A percentile compares a stretch with the other conserved stretches of the same genome.
Evolutionary conservation across 2,113 vertebrate genomes (phyloP).

Genomic region (Microcebus griseorufus): DNA sequence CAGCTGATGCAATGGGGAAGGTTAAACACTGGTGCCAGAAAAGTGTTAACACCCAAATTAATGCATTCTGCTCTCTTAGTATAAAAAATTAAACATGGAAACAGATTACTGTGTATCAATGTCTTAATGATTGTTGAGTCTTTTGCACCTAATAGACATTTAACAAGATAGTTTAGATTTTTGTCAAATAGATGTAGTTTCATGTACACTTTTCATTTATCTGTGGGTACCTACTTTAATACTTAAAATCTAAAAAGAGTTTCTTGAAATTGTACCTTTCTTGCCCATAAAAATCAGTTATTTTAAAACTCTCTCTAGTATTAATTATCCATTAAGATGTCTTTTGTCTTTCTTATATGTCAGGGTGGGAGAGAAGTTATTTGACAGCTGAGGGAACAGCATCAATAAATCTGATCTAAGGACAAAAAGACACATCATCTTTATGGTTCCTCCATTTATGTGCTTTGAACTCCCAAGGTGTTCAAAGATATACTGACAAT

Average conservation of each 20-base stretch:
- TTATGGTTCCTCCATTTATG: too few relatives aligned
- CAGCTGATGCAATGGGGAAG: not conserved
- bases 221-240: not conserved
- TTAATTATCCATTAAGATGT: not conserved
- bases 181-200: not conserved
- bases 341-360: not conserved
- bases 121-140: not conserved
- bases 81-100: not conserved
- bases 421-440: not conserved
- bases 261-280: constrained; percentile 17
- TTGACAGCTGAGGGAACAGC: not conserved
- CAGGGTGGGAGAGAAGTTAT: not conserved
- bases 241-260: not conserved
- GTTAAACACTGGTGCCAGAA: not conserved
- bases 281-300: not conserved
- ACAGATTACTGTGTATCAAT: not conserved
- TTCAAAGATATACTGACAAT: not conserved
- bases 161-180: not conserved
- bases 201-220: not conserved
- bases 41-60: not conserved
- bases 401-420: not conserved
- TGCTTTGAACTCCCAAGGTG: not conserved
- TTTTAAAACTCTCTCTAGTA: not conserved
- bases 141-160: not conserved
- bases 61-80: not conserved